Percentiles rank a stretch among this genome's conserved stretches.
Conservation (phyloP, 1,140 invertebrate genomes). For the Psix sp. region DNA sequence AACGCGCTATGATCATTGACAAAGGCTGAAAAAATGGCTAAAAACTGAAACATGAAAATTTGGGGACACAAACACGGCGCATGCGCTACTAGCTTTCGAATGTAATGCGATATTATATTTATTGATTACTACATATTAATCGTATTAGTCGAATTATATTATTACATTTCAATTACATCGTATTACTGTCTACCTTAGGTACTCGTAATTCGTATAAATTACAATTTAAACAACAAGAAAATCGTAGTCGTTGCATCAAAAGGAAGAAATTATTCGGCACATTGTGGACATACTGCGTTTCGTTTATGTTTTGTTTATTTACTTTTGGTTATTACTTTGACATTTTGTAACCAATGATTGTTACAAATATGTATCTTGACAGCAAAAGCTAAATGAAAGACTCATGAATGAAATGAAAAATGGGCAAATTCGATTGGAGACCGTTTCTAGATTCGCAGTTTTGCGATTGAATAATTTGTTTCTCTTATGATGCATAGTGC, state of each 20-base stretch:
- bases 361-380: constrained; percentile 7
- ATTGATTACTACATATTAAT: constrained; percentile 71
- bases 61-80: constrained; percentile 9
- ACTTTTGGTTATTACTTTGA: background rate
- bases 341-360: background rate
- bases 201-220: constrained; percentile 62
- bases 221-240: constrained; percentile 29
- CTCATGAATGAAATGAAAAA: background rate
- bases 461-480: constrained; percentile 53
- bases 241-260: constrained; percentile 52
- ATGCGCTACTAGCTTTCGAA: constrained; percentile 63
- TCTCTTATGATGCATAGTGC: constrained; percentile 51
- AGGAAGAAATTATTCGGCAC: constrained; percentile 52
- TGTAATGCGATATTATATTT: constrained; percentile 71
- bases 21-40: constrained; percentile 16
- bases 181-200: constrained; percentile 61
- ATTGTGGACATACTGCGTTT: constrained; percentile 5
- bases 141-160: constrained; percentile 70
- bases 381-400: constrained; percentile 1
- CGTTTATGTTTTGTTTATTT: background rate
- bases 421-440: background rate
- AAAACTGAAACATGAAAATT: constrained; percentile 4
- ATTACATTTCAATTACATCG: constrained; percentile 62
- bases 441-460: constrained; percentile 13
- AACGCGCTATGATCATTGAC: constrained; percentile 32